A percentile compares a stretch with the other conserved stretches of the same genome.
These are phyloP conservation scores for Brienomyrus longianalis DNA, from an alignment of 2,113 vertebrate species.

Conservation along the genomic window DNA sequence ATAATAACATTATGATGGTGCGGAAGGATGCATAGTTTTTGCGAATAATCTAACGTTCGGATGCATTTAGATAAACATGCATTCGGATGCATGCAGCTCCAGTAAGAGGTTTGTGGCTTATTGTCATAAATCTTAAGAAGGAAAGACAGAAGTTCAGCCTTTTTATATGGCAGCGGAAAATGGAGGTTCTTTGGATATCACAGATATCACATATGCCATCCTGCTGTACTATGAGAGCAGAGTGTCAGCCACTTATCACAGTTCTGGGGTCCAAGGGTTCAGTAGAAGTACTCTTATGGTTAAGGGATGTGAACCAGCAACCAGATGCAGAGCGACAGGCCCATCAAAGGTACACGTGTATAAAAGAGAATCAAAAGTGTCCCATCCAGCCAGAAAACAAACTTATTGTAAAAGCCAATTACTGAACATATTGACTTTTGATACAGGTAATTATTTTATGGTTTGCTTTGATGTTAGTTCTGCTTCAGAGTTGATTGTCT, in stretches of 20 bases:
- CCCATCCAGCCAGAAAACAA: not conserved
- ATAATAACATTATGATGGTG: slow-evolving; percentile 13
- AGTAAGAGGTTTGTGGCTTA: slow-evolving; percentile 11
- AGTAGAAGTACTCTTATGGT: not conserved
- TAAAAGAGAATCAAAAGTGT: not conserved
- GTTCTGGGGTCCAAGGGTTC: not conserved
- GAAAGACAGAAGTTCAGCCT: not conserved
- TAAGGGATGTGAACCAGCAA: not conserved
- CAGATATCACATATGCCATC: not conserved
- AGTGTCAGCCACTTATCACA: not conserved
- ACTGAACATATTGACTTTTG: not conserved
- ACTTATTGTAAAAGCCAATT: not conserved
- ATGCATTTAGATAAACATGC: slow-evolving; percentile 15
- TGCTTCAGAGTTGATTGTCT: not conserved
- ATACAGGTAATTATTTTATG: not conserved
- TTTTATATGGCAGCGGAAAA: not conserved
- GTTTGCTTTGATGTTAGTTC: not conserved
- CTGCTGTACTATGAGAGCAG: not conserved
- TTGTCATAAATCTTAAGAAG: not conserved
- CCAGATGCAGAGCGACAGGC: not conserved
- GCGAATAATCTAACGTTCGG: slow-evolving; percentile 7
- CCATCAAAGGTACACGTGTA: not conserved
- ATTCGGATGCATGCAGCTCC: not conserved
- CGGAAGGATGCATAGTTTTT: slow-evolving; percentile 8
- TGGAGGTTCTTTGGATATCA: not conserved